These are phyloP conservation scores for Halyomorpha halys DNA, from an alignment of 1,140 invertebrate genomes.

Conservation along the genomic window DNA sequence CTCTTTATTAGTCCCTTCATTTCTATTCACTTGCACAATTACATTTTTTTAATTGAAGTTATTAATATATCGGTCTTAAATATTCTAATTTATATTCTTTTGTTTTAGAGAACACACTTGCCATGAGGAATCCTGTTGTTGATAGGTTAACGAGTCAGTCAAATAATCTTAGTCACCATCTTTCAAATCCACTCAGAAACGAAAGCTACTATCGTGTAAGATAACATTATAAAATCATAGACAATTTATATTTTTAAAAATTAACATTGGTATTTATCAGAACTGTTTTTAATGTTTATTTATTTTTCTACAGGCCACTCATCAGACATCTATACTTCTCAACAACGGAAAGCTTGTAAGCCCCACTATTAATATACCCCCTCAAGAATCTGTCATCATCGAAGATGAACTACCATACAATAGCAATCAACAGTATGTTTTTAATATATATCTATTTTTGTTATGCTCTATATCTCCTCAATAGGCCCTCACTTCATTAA, in stretches of 20 bases:
- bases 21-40: too few species aligned
- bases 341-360: conserved; percentile 35
- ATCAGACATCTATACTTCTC: conserved; percentile 43
- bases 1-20: too few species aligned
- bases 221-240: not conserved
- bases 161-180: conserved; percentile 36
- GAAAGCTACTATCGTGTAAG: conserved; percentile 67
- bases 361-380: conserved; percentile 43
- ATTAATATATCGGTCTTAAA: too few species aligned
- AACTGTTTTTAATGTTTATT: not conserved
- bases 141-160: conserved; percentile 67
- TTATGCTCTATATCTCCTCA: too few species aligned
- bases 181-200: conserved; percentile 47
- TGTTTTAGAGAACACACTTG: conserved; percentile 28
- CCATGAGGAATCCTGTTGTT: conserved; percentile 62
- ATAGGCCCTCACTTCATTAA: too few species aligned
- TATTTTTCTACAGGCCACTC: conserved; percentile 40
- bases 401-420: conserved; percentile 48
- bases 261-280: too few species aligned
- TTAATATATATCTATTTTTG: too few species aligned
- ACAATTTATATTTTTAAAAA: not conserved
- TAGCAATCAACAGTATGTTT: conserved; percentile 6
- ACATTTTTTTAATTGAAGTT: too few species aligned
- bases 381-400: conserved; percentile 51
- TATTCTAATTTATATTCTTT: conserved; percentile 14